phyloP scores from a whole-genome alignment of 64 coral and sea anemone genomes.

The Montipora efflorescens region DNA sequence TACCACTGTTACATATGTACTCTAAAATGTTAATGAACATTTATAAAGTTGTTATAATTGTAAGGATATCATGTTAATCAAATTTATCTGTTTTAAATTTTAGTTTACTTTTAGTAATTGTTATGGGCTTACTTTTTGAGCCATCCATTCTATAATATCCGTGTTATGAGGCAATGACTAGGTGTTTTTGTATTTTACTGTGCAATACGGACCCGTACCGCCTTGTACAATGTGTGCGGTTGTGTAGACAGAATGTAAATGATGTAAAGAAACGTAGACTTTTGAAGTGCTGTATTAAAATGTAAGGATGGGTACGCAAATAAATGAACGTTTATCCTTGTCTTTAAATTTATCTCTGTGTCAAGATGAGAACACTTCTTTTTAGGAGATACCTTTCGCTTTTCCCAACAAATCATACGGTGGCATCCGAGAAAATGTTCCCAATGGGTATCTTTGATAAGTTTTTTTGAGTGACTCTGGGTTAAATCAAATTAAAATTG shows the following conservation, averaged over 20 bases:
- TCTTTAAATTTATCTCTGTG: not conserved
- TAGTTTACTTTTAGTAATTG: constrained; percentile 79
- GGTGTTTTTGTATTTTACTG: constrained; percentile 72
- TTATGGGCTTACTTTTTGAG: constrained; percentile 51
- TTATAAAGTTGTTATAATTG: constrained; percentile 22
- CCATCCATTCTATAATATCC: constrained; percentile 15
- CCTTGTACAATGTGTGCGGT: constrained; percentile 64
- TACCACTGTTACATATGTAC: constrained; percentile 51
- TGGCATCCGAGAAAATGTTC: too few species aligned
- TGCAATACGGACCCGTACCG: constrained; percentile 61
- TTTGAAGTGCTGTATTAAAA: constrained; percentile 88
- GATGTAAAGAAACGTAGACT: constrained; percentile 75
- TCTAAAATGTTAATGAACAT: not conserved
- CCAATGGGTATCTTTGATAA: too few species aligned
- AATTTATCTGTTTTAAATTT: constrained; percentile 79
- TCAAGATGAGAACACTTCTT: not conserved
- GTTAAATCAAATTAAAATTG: too few species aligned
- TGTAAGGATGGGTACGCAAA: constrained; percentile 72
- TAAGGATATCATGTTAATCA: constrained; percentile 51
- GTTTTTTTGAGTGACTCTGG: too few species aligned
- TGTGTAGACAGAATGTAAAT: constrained; percentile 76
- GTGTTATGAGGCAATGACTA: constrained; percentile 41
- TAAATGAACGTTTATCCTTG: constrained; percentile 10
- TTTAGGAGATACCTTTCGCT: too few species aligned
- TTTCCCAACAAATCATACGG: too few species aligned